Evolutionary conservation across 2,797 vertebrate species (phyloP), one percentile per base, ranked within the genome.

Genomic region (Telmatherina bonti): DNA sequence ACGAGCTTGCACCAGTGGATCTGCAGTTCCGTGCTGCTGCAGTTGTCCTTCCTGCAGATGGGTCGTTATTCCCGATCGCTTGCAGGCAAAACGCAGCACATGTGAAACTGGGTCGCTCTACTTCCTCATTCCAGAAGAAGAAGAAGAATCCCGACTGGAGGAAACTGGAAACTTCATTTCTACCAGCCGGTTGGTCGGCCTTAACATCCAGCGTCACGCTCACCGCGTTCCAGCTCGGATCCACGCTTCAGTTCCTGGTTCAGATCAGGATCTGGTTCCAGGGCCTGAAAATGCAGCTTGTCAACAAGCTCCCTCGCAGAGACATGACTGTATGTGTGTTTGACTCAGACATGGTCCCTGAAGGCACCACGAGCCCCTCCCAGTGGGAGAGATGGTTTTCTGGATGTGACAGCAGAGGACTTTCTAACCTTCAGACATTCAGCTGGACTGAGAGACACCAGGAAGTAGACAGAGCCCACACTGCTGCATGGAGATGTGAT

Each of bases 371-470:
- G 3, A 33, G 6, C 22, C 1, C 36, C 24, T 60, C 9, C 47
- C 35, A 35, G 31, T 53, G 27, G 65, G 60, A 62, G 60, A 41
- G 26, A 16, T 51, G 10, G 15, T 54, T 54, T 16, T 54, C 52
- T 54, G 27, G 12, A 65, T 15, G 5, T 45, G 64, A 67, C 65
- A 57, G 65, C 65, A 35, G 54, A 67, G 54, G 59, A 62, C 59
- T 29, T 9, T 0, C 22, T 36, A 52, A 70, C 59, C 68, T 62
- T 62, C 59, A 53, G 4, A 43, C 33, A 31, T 1, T 33, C 33
- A 30, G 30, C 30, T 30, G 30, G 30, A 30, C 30, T 6, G 3
- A 33, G 33, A 33, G 33, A 43, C 35, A 1, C 20, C 63, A 43
- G 35, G 63, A 43, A 18, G 30, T 4, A 55, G 20, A 65, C 36